These are phyloP conservation scores for Spodoptera frugiperda DNA, from an alignment of 1,140 invertebrate species.

Conservation along the genomic window DNA sequence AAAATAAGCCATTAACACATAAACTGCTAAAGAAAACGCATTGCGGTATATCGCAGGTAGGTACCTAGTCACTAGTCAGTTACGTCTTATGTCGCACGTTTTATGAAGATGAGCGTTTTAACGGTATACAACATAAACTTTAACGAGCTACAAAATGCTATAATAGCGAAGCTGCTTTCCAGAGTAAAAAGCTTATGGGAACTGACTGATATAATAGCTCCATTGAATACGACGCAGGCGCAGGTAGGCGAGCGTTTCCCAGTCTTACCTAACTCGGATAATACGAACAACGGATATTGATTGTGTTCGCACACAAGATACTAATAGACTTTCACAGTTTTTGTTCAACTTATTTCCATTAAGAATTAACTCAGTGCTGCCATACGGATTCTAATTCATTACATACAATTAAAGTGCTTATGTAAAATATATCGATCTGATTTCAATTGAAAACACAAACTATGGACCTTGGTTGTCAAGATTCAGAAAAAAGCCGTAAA, in stretches of 20 bases:
- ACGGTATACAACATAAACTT: constrained; percentile 28
- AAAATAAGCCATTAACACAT: background rate
- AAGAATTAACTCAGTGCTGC: constrained; percentile 1
- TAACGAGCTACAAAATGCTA: constrained; percentile 23
- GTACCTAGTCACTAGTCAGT: background rate
- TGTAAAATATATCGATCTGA: too few relatives aligned
- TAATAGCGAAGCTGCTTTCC: constrained; percentile 60
- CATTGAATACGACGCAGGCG: constrained; percentile 60
- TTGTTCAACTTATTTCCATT: constrained; percentile 57
- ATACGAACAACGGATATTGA: constrained; percentile 76
- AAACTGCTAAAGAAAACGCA: background rate
- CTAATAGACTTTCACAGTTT: constrained; percentile 68
- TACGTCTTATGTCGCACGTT: background rate
- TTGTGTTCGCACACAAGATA: constrained; percentile 66
- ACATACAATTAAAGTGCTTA: too few relatives aligned
- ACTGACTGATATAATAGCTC: constrained; percentile 61
- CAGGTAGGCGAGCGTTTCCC: constrained; percentile 71
- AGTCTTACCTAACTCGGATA: constrained; percentile 72
- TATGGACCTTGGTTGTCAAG: too few relatives aligned
- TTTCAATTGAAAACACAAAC: too few relatives aligned
- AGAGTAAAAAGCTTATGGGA: constrained; percentile 70
- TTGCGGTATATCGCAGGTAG: background rate
- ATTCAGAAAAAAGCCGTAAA: background rate
- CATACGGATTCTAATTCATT: background rate
- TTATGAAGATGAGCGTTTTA: constrained; percentile 20